Evolutionary conservation across 2,888 invertebrate genomes (phyloP).

Genomic region (Diaperis boleti): DNA sequence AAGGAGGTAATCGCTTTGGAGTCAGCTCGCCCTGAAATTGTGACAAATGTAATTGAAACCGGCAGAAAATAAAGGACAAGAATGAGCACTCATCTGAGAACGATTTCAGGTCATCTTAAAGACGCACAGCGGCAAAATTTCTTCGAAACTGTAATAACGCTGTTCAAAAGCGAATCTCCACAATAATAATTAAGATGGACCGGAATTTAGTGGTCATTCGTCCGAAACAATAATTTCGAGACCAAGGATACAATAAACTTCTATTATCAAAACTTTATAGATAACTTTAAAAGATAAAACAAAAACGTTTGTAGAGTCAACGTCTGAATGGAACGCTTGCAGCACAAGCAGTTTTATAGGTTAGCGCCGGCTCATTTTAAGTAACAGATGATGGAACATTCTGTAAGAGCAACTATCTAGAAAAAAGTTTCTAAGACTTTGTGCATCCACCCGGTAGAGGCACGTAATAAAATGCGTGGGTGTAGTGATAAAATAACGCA

Average conservation of each 20-base stretch:
- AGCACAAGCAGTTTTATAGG: conserved; percentile 3
- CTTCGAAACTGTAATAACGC: conserved; percentile 8
- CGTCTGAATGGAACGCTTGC: conserved; percentile 21
- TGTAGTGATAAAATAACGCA: background rate
- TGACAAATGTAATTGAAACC: conserved; percentile 46
- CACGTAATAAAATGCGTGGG: background rate
- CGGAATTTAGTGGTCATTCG: conserved; percentile 5
- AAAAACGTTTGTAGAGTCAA: conserved; percentile 2
- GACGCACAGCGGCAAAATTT: conserved; percentile 32
- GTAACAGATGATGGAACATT: no score
- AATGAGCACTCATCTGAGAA: conserved; percentile 29
- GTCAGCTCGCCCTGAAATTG: conserved; percentile 62
- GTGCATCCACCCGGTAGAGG: no score
- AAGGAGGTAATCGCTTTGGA: conserved; percentile 74
- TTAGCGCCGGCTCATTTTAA: no score
- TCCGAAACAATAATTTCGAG: conserved; percentile 12
- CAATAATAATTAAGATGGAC: conserved; percentile 30
- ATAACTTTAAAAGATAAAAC: conserved; percentile 30
- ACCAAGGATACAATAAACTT: background rate
- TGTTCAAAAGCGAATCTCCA: conserved; percentile 17
- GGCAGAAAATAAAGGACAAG: conserved; percentile 42
- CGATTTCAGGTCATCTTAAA: conserved; percentile 31
- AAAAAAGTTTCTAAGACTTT: no score
- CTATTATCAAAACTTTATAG: conserved; percentile 6
- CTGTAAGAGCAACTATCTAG: no score